These are phyloP conservation scores for Halcyon badia DNA, from an alignment of 2,797 vertebrate genomes.

Conservation along the genomic window DNA sequence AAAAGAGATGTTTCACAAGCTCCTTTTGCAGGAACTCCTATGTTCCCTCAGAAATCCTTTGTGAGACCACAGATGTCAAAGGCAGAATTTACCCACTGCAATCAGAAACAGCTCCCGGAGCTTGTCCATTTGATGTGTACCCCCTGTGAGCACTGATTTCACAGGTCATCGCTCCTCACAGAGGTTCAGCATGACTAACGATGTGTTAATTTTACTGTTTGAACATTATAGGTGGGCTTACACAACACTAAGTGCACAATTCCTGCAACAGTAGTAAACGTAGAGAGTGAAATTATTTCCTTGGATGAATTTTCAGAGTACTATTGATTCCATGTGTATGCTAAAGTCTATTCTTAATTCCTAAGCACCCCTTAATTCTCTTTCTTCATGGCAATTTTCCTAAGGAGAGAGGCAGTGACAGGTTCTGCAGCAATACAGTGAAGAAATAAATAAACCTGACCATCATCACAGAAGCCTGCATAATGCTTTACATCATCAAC, in stretches of 20 bases:
- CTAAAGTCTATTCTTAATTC: neutral
- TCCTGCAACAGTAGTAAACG: neutral
- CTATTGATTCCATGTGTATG: neutral
- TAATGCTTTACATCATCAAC: neutral
- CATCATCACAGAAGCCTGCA: neutral
- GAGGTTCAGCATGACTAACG: neutral
- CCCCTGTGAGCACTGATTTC: neutral
- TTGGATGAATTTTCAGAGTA: neutral
- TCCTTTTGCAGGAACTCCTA: neutral
- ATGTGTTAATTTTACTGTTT: neutral
- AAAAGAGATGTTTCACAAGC: neutral
- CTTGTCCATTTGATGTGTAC: neutral
- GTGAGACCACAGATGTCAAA: neutral
- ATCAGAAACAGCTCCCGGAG: fast-evolving
- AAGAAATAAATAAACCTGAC: neutral
- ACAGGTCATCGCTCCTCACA: neutral
- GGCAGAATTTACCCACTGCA: neutral
- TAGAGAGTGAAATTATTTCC: neutral
- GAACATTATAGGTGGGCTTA: neutral
- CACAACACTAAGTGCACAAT: neutral
- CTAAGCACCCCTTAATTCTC: neutral
- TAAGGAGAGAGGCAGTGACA: neutral
- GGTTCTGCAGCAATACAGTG: neutral
- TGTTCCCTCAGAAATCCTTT: neutral
- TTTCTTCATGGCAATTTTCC: neutral